These are phyloP conservation scores for Chelonus insularis DNA, from an alignment of 1,140 invertebrate genomes.

Conservation along the genomic window DNA sequence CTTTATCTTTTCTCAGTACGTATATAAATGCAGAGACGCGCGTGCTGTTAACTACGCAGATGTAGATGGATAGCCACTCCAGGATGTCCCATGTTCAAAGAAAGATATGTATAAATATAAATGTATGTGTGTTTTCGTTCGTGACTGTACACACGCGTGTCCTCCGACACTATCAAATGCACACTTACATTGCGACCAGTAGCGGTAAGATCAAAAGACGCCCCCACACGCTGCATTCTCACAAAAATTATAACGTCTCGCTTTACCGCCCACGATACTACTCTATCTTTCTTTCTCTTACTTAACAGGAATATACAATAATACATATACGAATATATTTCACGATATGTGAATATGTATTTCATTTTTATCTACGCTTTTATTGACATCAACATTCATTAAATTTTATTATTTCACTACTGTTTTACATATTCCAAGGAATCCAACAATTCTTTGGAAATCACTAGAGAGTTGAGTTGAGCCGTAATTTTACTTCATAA, in stretches of 20 bases:
- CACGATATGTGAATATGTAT: background rate
- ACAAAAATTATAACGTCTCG: slow-evolving; percentile 37
- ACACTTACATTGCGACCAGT: slow-evolving; percentile 25
- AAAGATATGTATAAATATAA: slow-evolving; percentile 20
- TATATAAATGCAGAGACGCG: slow-evolving; percentile 32
- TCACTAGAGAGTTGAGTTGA: too few species aligned
- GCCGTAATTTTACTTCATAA: too few species aligned
- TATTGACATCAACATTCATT: too few species aligned
- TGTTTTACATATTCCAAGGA: too few species aligned
- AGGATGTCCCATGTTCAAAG: slow-evolving; percentile 15
- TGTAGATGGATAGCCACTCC: slow-evolving; percentile 25
- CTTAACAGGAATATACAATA: background rate
- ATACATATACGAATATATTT: slow-evolving; percentile 6
- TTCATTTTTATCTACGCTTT: too few species aligned
- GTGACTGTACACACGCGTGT: slow-evolving; percentile 16
- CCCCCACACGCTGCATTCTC: slow-evolving; percentile 36
- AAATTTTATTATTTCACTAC: too few species aligned
- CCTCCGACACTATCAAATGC: slow-evolving; percentile 12
- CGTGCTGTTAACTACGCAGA: slow-evolving; percentile 39
- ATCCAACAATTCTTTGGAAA: too few species aligned
- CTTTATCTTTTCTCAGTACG: slow-evolving; percentile 4
- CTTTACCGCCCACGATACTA: slow-evolving; percentile 22
- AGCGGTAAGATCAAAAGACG: slow-evolving; percentile 43
- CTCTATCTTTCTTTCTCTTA: slow-evolving; percentile 11
- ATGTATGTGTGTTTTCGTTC: background rate